phyloP scores from a whole-genome alignment of 2,797 vertebrate species.

The Paguma larvata region DNA sequence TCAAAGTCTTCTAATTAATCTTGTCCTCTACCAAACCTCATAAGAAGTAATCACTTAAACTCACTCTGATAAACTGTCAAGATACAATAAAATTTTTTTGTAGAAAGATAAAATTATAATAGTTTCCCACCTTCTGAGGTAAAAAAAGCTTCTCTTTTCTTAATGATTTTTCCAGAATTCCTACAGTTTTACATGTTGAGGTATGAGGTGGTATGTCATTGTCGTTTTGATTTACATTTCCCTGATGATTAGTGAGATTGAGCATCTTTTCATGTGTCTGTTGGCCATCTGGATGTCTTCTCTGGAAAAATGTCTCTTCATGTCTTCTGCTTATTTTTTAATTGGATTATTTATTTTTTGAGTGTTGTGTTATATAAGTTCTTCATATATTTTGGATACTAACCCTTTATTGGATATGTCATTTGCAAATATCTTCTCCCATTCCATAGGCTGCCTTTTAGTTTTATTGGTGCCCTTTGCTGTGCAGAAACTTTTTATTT shows the following conservation, averaged over 20 bases:
- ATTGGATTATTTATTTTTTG: not conserved
- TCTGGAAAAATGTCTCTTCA: not conserved
- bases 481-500: not conserved
- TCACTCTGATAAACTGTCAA: not conserved
- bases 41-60: not conserved
- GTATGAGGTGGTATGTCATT: not conserved
- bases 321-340: not conserved
- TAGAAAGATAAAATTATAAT: slow-evolving; percentile 7
- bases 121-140: not conserved
- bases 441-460: not conserved
- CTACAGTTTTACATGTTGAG: too few species aligned
- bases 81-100: not conserved
- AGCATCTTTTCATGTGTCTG: not conserved
- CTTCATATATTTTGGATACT: not conserved
- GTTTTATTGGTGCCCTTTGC: not conserved
- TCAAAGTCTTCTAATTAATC: not conserved
- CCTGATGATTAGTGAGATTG: not conserved
- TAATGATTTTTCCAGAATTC: too few species aligned
- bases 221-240: not conserved
- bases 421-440: not conserved
- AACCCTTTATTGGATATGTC: not conserved
- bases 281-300: not conserved
- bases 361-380: not conserved
- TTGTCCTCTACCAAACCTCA: not conserved
- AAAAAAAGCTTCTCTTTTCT: too few species aligned